Base-by-base conservation (phyloP, 2,113 vertebrate species). In the Asarcornis scutulata region DNA sequence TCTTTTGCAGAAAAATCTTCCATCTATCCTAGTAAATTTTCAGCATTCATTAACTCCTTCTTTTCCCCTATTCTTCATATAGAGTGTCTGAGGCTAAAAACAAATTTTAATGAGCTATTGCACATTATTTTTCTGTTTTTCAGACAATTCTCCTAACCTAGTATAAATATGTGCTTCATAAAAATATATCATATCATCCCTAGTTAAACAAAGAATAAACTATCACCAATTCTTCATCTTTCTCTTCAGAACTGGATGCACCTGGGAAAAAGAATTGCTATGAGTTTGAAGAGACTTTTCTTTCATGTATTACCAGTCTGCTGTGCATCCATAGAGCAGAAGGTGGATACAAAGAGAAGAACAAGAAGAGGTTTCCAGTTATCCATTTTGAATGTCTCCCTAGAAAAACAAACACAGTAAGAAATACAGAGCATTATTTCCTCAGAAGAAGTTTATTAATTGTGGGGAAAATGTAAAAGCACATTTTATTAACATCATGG, bases 261-360 rank as follows among this genome's bases (percentile, higher is more conserved):
- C 68, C 23, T 32, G 7, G 52, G 34, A 42, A 89, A 89, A 86
- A 44, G 0, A 1, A 73, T 71, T 72, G 5, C 12, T 42, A 63
- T 21, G n/a, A 62, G 76, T 32, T 44, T 69, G 31, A 85, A 55
- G 21, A 88, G 17, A 13, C 0, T 88, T 67, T 83, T 78, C 15
- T 59, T 91, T 62, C 71, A 20, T 53, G 14, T 36, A 90, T 98
- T 97, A 98, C 98, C 98, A 78, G 62, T 95, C 78, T 76, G 97
- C 71, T 98, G 96, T 79, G 97, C 80, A 48, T 93, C 79, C 76
- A 76, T 42, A 59, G 75, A 83, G 32, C 74, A 83, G 69, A 97
- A 93, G 38, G 46, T 46, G 38, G 77, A 82, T 88, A 87, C 38
- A 44, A 91, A 86, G 23, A 95, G 83, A 78, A 97, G 52, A 81